Evolutionary conservation across 2,888 invertebrate species (phyloP), one percentile per base, ranked within the genome.

Genomic region (Lasioglossum zephyrum): DNA sequence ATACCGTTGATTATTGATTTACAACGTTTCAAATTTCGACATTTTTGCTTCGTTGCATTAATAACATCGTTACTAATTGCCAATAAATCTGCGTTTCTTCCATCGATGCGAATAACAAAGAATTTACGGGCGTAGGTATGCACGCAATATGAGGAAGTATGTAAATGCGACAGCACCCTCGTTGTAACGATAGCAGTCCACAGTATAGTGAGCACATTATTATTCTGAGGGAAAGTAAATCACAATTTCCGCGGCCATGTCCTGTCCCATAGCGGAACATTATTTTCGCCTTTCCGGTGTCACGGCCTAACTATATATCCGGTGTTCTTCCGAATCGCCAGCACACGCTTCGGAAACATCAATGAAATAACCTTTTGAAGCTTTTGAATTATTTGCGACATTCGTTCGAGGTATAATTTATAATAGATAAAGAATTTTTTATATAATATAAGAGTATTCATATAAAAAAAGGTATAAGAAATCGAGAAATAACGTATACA

Each of bases 181-280:
- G 70, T 75, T 84, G 83, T 57, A 87, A 82, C 85, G 87, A 89
- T 86, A 88, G 78, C 78, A 79, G 86, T 76, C 77, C 82, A 83
- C 80, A 88, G 88, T 90, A 91, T 89, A 90, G 91, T 89, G 84
- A 79, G 89, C 88, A 81, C 91, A 91, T 92, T 92, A 93, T 90
- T 91, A 91, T 89, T 88, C 89, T 77, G 86, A 91, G 93, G 91
- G 93, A 94, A 94, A 94, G 94, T 93, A 93, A 94, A 94, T 94
- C 93, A 93, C 92, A 91, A 93, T 94, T 93, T 94, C 94, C 93
- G 92, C 85, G 88, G 81, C 78, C 85, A 81, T 88, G 91, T 86
- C 89, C 89, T 84, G 84, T 72, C 79, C 82, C 88, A 82, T 85
- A 90, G 88, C 91, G 89, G 90, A 92, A 90, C 91, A 89, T 93